phyloP scores from a whole-genome alignment of 2,113 vertebrate species.

The Hemibagrus wyckioides region DNA sequence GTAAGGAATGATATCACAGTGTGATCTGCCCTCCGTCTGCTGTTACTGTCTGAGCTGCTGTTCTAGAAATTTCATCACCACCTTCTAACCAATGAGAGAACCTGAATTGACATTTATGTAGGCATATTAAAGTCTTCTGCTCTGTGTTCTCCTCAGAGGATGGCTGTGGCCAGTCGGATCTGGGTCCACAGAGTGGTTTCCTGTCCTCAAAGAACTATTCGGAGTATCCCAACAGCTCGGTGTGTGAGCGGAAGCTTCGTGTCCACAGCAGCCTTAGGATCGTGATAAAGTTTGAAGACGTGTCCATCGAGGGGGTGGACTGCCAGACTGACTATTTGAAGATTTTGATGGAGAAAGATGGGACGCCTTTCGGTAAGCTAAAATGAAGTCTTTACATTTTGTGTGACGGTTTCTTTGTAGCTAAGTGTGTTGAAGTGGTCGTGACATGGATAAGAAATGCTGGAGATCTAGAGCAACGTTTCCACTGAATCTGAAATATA shows the following conservation, averaged over 20 bases:
- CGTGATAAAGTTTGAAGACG: constrained; percentile 79
- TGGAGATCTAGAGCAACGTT: no score
- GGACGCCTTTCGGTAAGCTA: constrained; percentile 56
- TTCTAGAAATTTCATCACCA: not conserved
- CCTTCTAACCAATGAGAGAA: not conserved
- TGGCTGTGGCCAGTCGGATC: constrained; percentile 79
- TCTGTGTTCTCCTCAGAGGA: constrained; percentile 67
- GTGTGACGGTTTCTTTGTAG: not conserved
- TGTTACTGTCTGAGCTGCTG: not conserved
- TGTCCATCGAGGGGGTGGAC: constrained; percentile 79
- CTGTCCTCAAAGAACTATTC: constrained; percentile 84
- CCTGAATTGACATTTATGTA: no score
- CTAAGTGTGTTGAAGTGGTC: not conserved
- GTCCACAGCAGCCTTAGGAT: constrained; percentile 75
- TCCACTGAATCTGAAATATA: not conserved
- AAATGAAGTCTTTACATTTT: not conserved
- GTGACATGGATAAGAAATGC: not conserved
- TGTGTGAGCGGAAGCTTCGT: constrained; percentile 78
- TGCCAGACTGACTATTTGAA: constrained; percentile 78
- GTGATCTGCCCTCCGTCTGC: not conserved
- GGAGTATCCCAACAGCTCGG: constrained; percentile 81
- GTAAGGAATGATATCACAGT: not conserved
- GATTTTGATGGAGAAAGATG: constrained; percentile 67
- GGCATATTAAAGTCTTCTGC: not conserved
- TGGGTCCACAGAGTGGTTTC: constrained; percentile 80